Evolutionary conservation across 1,140 invertebrate species (phyloP).

Genomic region (Rhagoletis pomonella): DNA sequence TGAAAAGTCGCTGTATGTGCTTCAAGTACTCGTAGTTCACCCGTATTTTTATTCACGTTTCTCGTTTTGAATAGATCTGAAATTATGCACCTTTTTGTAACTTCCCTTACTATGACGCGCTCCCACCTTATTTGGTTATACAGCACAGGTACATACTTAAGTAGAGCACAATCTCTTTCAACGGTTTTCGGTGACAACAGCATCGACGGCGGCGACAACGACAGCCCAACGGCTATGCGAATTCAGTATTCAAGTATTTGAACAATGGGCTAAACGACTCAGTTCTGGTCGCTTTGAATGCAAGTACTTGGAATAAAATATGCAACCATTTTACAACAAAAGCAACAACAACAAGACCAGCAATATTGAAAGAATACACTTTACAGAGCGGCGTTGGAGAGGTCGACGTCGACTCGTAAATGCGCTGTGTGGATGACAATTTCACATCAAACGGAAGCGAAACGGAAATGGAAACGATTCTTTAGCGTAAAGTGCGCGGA

Average conservation of each 20-base stretch:
- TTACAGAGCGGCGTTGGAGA: neutral
- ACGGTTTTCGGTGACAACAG: slow-evolving; percentile 7
- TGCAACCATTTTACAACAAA: neutral
- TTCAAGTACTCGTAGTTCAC: neutral
- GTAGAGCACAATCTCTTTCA: slow-evolving; percentile 35
- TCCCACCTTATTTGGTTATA: neutral
- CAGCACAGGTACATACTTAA: neutral
- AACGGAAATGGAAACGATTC: slow-evolving; percentile 39
- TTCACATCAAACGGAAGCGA: slow-evolving; percentile 41
- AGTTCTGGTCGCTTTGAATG: slow-evolving; percentile 21
- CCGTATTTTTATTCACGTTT: neutral
- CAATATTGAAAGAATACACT: neutral
- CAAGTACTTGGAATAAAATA: slow-evolving; percentile 38
- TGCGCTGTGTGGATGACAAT: slow-evolving; percentile 29
- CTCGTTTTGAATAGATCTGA: neutral
- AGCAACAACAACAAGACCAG: neutral
- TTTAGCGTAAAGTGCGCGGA: slow-evolving; percentile 37
- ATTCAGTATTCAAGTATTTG: slow-evolving; percentile 38
- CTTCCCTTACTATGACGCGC: neutral
- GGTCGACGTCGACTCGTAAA: neutral
- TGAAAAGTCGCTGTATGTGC: too few species aligned
- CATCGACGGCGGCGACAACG: too few species aligned
- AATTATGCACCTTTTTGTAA: neutral
- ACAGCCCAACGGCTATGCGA: slow-evolving; percentile 23
- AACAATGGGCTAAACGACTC: slow-evolving; percentile 41